Percentiles rank a stretch among this genome's conserved stretches.
These are phyloP conservation scores for Samia ricini DNA, from an alignment of 1,140 invertebrate genomes.

Conservation along the genomic window DNA sequence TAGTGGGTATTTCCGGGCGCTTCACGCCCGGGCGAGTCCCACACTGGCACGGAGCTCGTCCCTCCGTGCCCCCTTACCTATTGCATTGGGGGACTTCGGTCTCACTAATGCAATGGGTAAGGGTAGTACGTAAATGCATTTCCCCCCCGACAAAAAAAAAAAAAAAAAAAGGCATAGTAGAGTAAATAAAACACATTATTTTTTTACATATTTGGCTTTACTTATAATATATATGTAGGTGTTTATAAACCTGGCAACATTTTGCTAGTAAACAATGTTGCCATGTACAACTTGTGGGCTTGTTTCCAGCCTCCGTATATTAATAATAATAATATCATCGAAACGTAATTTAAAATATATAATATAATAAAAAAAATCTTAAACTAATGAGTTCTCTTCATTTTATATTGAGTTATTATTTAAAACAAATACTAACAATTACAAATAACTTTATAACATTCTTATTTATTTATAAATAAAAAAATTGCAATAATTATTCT, in stretches of 20 bases:
- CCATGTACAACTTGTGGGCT: background rate
- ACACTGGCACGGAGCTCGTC: too few species aligned
- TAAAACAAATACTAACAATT: slow-evolving; percentile 22
- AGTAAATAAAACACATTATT: background rate
- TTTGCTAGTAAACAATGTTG: background rate
- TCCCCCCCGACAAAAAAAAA: too few species aligned
- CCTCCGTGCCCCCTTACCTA: too few species aligned
- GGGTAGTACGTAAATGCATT: too few species aligned
- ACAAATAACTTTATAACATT: slow-evolving; percentile 15
- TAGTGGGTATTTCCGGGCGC: too few species aligned
- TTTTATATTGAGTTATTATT: slow-evolving; percentile 1
- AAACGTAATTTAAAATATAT: slow-evolving; percentile 10
- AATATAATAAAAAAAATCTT: slow-evolving; percentile 15
- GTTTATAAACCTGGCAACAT: background rate
- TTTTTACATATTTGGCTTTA: background rate
- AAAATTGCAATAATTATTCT: slow-evolving; percentile 16
- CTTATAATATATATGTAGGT: background rate
- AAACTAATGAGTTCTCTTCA: slow-evolving; percentile 27
- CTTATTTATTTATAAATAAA: slow-evolving; percentile 17
- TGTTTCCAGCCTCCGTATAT: too few species aligned
- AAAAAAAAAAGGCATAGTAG: background rate
- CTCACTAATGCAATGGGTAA: too few species aligned
- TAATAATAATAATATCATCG: background rate
- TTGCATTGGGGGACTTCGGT: too few species aligned
- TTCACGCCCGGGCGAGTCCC: too few species aligned